A percentile compares a stretch with the other conserved stretches of the same genome.
phyloP scores from a whole-genome alignment of 2,888 invertebrate genomes.

The Timema podura region DNA sequence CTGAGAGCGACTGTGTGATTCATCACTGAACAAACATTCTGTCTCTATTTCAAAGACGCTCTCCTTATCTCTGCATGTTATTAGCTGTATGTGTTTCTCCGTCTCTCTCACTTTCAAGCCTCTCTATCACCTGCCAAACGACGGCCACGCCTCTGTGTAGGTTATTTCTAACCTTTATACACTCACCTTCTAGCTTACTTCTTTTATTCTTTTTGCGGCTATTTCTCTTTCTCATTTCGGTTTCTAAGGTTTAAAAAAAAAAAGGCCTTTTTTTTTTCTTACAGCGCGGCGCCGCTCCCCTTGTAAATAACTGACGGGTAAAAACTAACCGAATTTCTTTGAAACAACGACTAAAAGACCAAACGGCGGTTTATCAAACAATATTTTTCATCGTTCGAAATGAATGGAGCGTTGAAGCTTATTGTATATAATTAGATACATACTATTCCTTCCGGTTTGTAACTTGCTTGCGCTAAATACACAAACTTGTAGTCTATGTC shows the following conservation, averaged over 20 bases:
- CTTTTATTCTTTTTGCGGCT: background rate
- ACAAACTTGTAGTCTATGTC: too few relatives aligned
- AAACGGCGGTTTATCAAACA: background rate
- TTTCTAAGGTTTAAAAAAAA: conserved; percentile 8
- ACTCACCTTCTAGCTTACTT: background rate
- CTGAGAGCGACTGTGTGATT: too few relatives aligned
- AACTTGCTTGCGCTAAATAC: too few relatives aligned
- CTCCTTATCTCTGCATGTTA: too few relatives aligned
- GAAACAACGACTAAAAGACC: conserved; percentile 11
- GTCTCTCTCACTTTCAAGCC: too few relatives aligned
- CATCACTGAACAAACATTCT: too few relatives aligned
- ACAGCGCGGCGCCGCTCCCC: background rate
- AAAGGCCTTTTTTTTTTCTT: background rate
- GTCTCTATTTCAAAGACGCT: too few relatives aligned
- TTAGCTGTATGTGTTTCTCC: too few relatives aligned
- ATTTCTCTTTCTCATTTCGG: conserved; percentile 10
- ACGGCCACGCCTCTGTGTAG: conserved; percentile 8
- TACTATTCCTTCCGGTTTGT: too few relatives aligned
- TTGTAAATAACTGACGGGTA: conserved; percentile 12
- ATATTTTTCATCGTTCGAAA: too few relatives aligned
- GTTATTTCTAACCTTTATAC: conserved; percentile 2
- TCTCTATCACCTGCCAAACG: conserved; percentile 12
- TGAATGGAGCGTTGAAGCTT: too few relatives aligned
- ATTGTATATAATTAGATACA: too few relatives aligned
- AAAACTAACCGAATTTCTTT: background rate